Evolutionary conservation across 2,888 invertebrate genomes (phyloP).

Genomic region (Orchestes rusci): DNA sequence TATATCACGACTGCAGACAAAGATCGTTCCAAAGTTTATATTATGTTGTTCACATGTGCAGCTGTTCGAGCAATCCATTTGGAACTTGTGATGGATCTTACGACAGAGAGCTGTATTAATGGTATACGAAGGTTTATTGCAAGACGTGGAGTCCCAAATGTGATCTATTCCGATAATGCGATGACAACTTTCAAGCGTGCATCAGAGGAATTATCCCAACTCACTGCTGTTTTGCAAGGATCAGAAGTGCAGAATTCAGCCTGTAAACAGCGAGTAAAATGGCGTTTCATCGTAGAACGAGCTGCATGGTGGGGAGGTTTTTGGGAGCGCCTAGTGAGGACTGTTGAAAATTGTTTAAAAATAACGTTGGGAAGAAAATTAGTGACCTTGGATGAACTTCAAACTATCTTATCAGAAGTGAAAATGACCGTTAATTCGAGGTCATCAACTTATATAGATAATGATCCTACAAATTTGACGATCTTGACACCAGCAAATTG

Average conservation of each 20-base stretch:
- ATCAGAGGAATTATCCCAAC: neutral
- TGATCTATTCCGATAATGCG: neutral
- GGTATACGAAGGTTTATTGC: neutral
- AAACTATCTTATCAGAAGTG: neutral
- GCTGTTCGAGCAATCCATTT: neutral
- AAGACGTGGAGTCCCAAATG: neutral
- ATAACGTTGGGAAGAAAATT: neutral
- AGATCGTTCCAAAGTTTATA: neutral
- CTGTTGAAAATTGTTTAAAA: neutral
- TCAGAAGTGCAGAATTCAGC: neutral
- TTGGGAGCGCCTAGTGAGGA: neutral
- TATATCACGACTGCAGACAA: neutral
- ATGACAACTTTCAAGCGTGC: neutral
- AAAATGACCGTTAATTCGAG: neutral
- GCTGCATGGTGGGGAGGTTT: slow-evolving; percentile 1
- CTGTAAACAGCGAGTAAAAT: neutral
- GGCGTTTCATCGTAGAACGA: neutral
- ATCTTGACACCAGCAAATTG: neutral
- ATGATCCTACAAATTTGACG: neutral
- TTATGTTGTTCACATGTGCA: slow-evolving; percentile 1
- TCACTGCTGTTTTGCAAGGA: neutral
- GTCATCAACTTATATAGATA: neutral
- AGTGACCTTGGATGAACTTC: neutral
- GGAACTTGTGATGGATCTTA: neutral
- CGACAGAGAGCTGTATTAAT: neutral